phyloP scores from a whole-genome alignment of 1,140 invertebrate species.

The Drosophila pruinosa region DNA sequence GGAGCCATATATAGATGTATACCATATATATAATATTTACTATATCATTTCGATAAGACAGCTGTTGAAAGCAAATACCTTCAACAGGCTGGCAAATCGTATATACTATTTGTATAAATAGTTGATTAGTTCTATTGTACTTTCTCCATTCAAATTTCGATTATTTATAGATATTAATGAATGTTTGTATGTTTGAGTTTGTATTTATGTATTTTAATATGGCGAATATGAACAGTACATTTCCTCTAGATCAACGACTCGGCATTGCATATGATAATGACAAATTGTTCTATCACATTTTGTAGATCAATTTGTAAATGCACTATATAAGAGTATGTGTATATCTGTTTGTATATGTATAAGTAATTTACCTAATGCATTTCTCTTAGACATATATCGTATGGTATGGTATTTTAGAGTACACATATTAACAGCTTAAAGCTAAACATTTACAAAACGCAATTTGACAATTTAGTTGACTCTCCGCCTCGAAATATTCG shows the following conservation, averaged over 20 bases:
- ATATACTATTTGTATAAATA: slow-evolving; percentile 2
- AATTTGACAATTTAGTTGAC: not conserved
- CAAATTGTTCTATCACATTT: slow-evolving; percentile 51
- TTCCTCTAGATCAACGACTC: not conserved
- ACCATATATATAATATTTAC: not conserved
- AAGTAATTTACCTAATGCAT: slow-evolving; percentile 19
- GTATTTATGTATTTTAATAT: not conserved
- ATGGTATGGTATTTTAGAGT: not conserved
- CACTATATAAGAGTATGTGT: slow-evolving; percentile 16
- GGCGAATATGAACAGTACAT: not conserved
- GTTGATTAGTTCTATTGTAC: not conserved
- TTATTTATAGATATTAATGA: not conserved
- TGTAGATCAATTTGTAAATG: slow-evolving; percentile 34
- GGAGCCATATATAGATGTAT: not conserved
- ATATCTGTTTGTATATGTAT: slow-evolving; percentile 29
- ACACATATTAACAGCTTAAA: slow-evolving; percentile 48
- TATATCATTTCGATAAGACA: slow-evolving; percentile 6
- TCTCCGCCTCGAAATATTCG: not conserved
- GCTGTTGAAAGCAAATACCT: slow-evolving; percentile 15
- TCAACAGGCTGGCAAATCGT: slow-evolving; percentile 15
- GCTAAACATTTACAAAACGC: slow-evolving; percentile 58
- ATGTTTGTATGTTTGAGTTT: not conserved
- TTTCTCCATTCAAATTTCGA: not conserved
- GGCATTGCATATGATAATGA: not conserved
- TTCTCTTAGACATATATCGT: not conserved